Percentiles rank a stretch among this genome's conserved stretches.
These are phyloP conservation scores for Oryctes rhinoceros DNA, from an alignment of 1,140 invertebrate genomes.

Conservation along the genomic window DNA sequence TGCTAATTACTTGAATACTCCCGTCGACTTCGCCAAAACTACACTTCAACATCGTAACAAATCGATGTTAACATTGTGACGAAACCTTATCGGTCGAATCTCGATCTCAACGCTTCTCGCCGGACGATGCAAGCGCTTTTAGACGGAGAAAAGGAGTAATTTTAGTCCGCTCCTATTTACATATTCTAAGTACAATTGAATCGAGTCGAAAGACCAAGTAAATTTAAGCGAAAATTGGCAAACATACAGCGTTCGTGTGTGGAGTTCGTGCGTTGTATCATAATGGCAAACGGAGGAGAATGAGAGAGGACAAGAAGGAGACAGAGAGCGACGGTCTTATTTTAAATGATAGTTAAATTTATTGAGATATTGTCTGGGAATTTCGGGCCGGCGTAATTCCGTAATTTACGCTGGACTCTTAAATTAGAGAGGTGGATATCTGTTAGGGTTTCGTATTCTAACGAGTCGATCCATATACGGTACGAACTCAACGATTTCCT, in stretches of 20 bases:
- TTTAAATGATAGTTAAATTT: slow-evolving; percentile 32
- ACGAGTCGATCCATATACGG: too few species aligned
- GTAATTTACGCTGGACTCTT: slow-evolving; percentile 3
- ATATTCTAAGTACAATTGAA: slow-evolving; percentile 17
- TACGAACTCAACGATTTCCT: too few species aligned
- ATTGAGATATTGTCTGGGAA: slow-evolving; percentile 34
- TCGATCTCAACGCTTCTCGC: too few species aligned
- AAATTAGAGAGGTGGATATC: not conserved
- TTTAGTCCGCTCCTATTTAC: slow-evolving; percentile 21
- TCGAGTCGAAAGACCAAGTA: not conserved
- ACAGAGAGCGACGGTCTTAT: not conserved
- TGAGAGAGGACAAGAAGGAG: not conserved
- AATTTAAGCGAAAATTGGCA: slow-evolving; percentile 34
- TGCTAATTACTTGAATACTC: too few species aligned
- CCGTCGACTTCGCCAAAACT: too few species aligned
- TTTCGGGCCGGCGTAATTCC: slow-evolving; percentile 2
- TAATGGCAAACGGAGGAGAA: not conserved
- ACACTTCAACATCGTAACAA: too few species aligned
- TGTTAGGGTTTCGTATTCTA: too few species aligned
- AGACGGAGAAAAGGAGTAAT: not conserved
- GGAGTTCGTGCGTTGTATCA: not conserved
- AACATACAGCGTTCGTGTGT: not conserved
- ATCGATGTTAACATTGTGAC: too few species aligned
- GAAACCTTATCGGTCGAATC: too few species aligned
- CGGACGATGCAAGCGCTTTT: too few species aligned